A percentile compares a stretch with the other conserved stretches of the same genome.
These are phyloP conservation scores for Bucco capensis DNA, from an alignment of 2,113 vertebrate species.

Conservation along the genomic window DNA sequence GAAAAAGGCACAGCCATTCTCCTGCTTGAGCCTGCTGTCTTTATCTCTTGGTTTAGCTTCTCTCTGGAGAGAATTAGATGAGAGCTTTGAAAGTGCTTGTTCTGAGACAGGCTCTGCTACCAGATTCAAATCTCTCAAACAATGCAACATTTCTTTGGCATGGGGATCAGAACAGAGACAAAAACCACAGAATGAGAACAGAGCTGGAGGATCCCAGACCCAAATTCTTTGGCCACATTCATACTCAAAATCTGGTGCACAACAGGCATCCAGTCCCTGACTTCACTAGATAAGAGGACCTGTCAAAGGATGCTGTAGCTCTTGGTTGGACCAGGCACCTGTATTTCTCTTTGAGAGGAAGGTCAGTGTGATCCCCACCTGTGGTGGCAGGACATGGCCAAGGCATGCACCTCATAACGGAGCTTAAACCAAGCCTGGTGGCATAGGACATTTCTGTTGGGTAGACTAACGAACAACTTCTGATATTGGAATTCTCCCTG, in stretches of 20 bases:
- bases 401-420: background rate
- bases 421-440: background rate
- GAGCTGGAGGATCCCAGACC: background rate
- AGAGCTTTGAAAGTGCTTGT: background rate
- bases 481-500: background rate
- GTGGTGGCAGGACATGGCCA: background rate
- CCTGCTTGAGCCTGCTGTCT: background rate
- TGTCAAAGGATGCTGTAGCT: background rate
- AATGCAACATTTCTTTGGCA: conserved; percentile 13
- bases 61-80: background rate
- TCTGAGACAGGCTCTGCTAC: background rate
- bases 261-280: background rate
- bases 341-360: background rate
- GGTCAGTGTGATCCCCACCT: background rate
- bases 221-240: background rate
- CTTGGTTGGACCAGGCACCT: background rate
- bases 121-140: conserved; percentile 12
- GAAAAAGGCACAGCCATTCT: background rate
- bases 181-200: conserved; percentile 32
- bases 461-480: background rate
- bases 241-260: background rate
- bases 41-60: background rate
- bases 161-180: background rate
- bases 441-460: background rate
- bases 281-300: background rate